Percentiles rank a stretch among this genome's conserved stretches.
These are phyloP conservation scores for Ctenopoma multispine DNA, from an alignment of 2,797 vertebrate species.

Conservation along the genomic window DNA sequence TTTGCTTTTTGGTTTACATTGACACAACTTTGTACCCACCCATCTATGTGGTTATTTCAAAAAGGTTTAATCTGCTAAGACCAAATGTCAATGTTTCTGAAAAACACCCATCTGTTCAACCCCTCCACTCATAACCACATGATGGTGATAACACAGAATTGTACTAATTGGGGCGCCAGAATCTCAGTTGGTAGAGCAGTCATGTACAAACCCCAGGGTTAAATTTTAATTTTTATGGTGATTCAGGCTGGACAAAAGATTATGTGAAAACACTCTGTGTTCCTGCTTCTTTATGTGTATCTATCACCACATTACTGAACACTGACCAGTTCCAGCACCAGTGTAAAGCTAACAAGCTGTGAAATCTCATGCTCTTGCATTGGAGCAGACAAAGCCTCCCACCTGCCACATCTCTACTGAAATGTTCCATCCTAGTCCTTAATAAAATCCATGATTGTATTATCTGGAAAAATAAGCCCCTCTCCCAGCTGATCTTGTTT, in stretches of 20 bases:
- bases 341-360: slow-evolving; percentile 3
- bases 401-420: slow-evolving; percentile 16
- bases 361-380: neutral
- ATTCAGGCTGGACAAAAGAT: neutral
- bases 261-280: neutral
- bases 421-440: neutral
- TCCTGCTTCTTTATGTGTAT: neutral
- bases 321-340: slow-evolving; percentile 1
- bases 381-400: slow-evolving; percentile 19
- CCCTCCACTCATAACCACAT: neutral
- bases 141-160: neutral
- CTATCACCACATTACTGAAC: neutral
- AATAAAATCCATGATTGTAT: slow-evolving; percentile 16
- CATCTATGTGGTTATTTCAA: neutral
- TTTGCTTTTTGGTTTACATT: too few relatives aligned
- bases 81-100: neutral
- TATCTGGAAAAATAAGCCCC: slow-evolving; percentile 24
- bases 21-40: neutral
- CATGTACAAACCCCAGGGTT: too few relatives aligned
- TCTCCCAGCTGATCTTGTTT: neutral
- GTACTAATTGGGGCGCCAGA: neutral
- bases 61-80: neutral
- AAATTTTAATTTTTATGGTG: neutral
- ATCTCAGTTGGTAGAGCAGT: too few relatives aligned
- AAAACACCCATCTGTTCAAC: neutral